A percentile compares a stretch with the other conserved stretches of the same genome.
Conservation (phyloP, 2,888 invertebrate species). For the Drosophila merina region DNA sequence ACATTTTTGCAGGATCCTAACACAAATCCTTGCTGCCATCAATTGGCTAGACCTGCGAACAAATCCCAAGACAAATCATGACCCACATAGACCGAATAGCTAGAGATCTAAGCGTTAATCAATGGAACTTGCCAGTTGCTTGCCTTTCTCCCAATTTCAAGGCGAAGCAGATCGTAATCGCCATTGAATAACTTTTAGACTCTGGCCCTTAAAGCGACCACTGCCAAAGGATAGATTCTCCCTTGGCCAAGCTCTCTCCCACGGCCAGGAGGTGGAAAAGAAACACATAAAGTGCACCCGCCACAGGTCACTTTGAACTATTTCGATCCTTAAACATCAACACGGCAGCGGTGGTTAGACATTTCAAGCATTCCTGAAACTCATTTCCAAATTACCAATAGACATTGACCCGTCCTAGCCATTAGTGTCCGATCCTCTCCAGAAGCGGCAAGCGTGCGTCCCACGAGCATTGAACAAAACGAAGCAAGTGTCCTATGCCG, state of each 20-base stretch:
- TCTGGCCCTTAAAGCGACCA: constrained; percentile 22
- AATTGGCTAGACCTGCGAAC: constrained; percentile 7
- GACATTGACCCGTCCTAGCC: constrained; percentile 38
- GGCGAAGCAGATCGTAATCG: constrained; percentile 6
- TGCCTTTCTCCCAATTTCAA: constrained; percentile 65
- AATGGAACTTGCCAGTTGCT: constrained; percentile 3
- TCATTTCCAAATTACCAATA: constrained; percentile 76
- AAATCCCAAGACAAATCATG: constrained; percentile 67
- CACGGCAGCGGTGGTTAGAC: constrained; percentile 32
- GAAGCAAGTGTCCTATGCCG: constrained; percentile 83
- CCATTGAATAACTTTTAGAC: background rate
- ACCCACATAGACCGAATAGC: constrained; percentile 74
- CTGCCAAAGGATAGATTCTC: constrained; percentile 24
- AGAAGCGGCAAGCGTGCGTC: constrained; percentile 28
- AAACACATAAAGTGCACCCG: constrained; percentile 31
- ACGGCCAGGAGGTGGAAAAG: constrained; percentile 41
- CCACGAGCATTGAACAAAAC: constrained; percentile 60
- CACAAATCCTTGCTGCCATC: constrained; percentile 9
- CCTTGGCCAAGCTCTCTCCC: constrained; percentile 71
- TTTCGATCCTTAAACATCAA: constrained; percentile 18
- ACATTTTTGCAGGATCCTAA: constrained; percentile 68
- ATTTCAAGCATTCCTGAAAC: constrained; percentile 71
- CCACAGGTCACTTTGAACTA: constrained; percentile 48
- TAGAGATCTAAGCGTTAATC: constrained; percentile 4
- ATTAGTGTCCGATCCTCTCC: constrained; percentile 5